phyloP scores from a whole-genome alignment of 2,113 vertebrate species.

The Chlorocebus sabaeus region DNA sequence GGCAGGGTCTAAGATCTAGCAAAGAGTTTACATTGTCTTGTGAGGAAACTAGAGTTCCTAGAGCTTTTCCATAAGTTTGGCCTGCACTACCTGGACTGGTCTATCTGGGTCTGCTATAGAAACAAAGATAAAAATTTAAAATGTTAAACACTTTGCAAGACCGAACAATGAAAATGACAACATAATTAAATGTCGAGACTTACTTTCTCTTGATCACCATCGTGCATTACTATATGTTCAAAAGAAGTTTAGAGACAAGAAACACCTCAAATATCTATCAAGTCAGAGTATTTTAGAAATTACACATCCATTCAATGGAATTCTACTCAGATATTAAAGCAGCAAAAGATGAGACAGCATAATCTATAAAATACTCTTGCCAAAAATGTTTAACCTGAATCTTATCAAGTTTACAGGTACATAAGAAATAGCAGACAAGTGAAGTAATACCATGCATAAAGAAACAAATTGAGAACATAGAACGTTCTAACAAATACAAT shows the following conservation, averaged over 20 bases:
- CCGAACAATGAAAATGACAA: background rate
- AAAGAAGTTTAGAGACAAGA: background rate
- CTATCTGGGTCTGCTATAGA: background rate
- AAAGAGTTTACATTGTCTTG: background rate
- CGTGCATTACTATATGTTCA: background rate
- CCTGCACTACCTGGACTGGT: background rate
- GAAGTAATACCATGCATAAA: background rate
- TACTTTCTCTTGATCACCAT: background rate
- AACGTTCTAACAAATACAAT: background rate
- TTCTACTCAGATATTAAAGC: background rate
- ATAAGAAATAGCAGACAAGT: background rate
- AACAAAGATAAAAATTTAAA: background rate
- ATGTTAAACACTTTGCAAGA: background rate
- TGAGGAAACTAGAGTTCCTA: background rate
- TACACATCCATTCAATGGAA: background rate
- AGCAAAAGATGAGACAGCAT: background rate
- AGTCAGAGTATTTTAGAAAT: background rate
- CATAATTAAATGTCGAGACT: background rate
- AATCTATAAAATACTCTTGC: background rate
- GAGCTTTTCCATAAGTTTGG: background rate
- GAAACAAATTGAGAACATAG: background rate
- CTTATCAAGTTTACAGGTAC: background rate
- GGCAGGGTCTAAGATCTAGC: background rate
- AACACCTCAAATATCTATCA: background rate
- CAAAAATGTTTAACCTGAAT: conserved; percentile 3